Base-by-base conservation (phyloP, 1,140 invertebrate genomes). In the Branchinecta lynchi region DNA sequence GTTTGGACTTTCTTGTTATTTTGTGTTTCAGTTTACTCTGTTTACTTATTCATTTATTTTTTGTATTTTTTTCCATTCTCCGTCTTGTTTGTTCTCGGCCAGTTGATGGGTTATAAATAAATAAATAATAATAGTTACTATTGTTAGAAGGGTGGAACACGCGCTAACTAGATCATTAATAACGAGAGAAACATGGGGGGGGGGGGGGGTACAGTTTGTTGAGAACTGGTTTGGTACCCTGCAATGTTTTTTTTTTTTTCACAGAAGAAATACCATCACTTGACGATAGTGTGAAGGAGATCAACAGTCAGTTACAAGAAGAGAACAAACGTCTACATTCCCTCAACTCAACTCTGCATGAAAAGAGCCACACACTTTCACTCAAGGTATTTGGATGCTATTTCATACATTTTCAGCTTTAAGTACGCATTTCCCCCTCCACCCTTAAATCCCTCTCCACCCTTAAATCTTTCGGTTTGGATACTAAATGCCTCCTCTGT, bases 311-410 rank as follows among this genome's bases (percentile, higher is more conserved):
- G 77, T 84, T 96, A 68, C 90, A 93, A 78, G 85, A 84, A 43
- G 94, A 98, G 81, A 97, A 96, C 79, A 83, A 87, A 71, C 89
- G 90, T 74, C 82, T 98, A 9, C 90, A 96, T 81, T 87, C 89
- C n/a, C 83, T 95, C 71, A 92, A 94, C 73, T 96, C 94, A 15
- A 86, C 89, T 45, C 82, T 98, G 12, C 94, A 97, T 79, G 92
- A 96, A 80, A 89, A 90, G 74, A 91, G 96, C 77, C 93, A 96
- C 75, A 87, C 87, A 20, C 92, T 93, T 79, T 93, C 89, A 45
- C 80, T 96, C 5, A 89, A 93, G 80, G 86, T 87, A 75, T 75
- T 72, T 72, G 44, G 45, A 68, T 5, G 32, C 32, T 32, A 32
- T 32, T 32, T 32, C 32, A 32, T 32, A 32, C 32, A 32, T 32